Base-by-base conservation (phyloP, 2,113 vertebrate species). In the Geococcyx californianus region DNA sequence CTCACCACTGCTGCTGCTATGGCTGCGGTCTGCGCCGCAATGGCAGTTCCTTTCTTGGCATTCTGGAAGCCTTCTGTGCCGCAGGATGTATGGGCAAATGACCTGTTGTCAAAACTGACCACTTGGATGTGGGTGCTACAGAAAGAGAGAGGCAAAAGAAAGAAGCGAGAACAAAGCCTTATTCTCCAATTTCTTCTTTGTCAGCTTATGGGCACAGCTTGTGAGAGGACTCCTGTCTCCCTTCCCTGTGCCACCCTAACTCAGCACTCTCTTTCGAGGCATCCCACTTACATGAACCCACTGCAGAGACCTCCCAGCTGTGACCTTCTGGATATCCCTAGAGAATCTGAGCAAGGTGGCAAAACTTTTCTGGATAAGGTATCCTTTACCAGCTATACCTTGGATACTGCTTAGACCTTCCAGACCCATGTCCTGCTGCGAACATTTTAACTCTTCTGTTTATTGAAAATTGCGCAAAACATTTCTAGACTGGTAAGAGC, bases 31-130 rank as follows among this genome's bases (percentile, higher is more conserved):
- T 99, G 99, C 6, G 99, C 99, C 0, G 99, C 99, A 1, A 99
- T 92, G 34, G 98, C 97, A 0, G 99, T 99, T 34, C 98, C 98
- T 96, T 99, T 99, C 98, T 98, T 99, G 84, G 98, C 94, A 3
- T 99, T 99, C 90, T 97, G 98, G 95, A 99, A 99, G 15, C 99
- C 99, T 68, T 99, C 99, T 0, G 98, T 98, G 82, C 99, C 99
- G 3, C 99, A 99, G 74, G 99, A 99, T 0, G 99, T 97, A 16
- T 58, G 97, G 58, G 98, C 96, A 15, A 99, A 54, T 0, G 98
- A 96, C 94, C 89, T 84, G 44, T 98, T 98, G 11, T 92, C 34
- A 20, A 96, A 96, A 84, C 98, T 98, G 4, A 98, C 98, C 7
- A 99, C 97, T 73, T 99, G 99, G 96, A 99, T 97, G 73, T 99